Conservation (phyloP, 2,888 invertebrate species). For the Galerucella pusilla region DNA sequence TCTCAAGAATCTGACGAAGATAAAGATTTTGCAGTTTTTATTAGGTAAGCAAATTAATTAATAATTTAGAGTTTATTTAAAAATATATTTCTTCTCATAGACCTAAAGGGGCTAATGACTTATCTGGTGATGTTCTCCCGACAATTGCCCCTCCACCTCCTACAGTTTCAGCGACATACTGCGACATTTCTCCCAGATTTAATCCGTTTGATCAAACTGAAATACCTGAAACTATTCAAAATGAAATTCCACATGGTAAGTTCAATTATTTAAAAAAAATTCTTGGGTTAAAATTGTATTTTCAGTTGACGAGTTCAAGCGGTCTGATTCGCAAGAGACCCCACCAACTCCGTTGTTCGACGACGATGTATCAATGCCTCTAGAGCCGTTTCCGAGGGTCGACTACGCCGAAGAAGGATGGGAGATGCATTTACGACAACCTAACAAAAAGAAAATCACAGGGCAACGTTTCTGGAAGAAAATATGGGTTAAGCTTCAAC, state of each 20-base stretch:
- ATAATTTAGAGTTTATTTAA: background rate
- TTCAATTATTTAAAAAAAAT: conserved; percentile 8
- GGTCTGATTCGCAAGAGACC: conserved; percentile 78
- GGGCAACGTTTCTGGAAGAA: conserved; percentile 97
- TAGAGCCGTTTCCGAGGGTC: conserved; percentile 90
- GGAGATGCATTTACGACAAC: conserved; percentile 96
- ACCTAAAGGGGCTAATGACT: conserved; percentile 68
- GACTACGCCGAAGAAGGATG: conserved; percentile 86
- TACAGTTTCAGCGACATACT: conserved; percentile 66
- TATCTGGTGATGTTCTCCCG: conserved; percentile 73
- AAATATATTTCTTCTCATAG: conserved; percentile 55
- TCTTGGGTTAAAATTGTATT: conserved; percentile 1
- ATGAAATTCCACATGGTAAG: conserved; percentile 61
- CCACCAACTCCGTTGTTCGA: conserved; percentile 95
- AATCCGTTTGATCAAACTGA: conserved; percentile 80
- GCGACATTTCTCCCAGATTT: conserved; percentile 74
- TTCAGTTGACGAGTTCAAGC: conserved; percentile 59
- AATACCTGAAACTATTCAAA: conserved; percentile 62
- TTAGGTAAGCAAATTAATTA: conserved; percentile 68
- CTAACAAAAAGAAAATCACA: conserved; percentile 96
- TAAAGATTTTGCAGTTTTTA: conserved; percentile 84
- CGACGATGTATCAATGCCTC: conserved; percentile 90
- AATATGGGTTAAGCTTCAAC: conserved; percentile 83
- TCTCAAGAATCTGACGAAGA: conserved; percentile 84
- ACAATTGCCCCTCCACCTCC: conserved; percentile 80